Evolutionary conservation across 2,888 invertebrate genomes (phyloP).

Genomic region (Stenurella melanura): DNA sequence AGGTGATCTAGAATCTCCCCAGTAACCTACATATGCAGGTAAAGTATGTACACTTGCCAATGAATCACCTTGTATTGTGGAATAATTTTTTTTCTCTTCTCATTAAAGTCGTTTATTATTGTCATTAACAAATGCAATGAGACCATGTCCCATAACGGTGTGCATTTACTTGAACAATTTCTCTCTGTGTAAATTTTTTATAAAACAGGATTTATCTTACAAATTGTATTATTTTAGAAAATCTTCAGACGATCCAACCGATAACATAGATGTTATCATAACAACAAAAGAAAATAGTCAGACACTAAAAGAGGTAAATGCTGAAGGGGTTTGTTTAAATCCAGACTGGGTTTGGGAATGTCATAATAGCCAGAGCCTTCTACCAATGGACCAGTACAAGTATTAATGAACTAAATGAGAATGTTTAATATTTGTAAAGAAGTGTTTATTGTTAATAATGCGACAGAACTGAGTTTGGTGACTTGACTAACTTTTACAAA

Average conservation of each 20-base stretch:
- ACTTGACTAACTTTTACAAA: background rate
- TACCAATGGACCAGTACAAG: slow-evolving; percentile 59
- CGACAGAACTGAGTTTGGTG: background rate
- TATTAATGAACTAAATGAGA: slow-evolving; percentile 24
- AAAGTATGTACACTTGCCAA: no score
- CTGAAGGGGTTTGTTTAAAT: slow-evolving; percentile 70
- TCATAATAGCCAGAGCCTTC: slow-evolving; percentile 70
- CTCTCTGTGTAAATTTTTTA: slow-evolving; percentile 32
- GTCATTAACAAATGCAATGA: no score
- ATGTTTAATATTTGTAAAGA: no score
- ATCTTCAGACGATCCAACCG: slow-evolving; percentile 65
- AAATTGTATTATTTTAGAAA: slow-evolving; percentile 54
- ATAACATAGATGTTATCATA: slow-evolving; percentile 64
- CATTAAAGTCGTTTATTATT: no score
- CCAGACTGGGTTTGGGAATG: slow-evolving; percentile 80
- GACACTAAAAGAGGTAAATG: slow-evolving; percentile 60
- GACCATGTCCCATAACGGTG: no score
- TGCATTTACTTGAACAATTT: no score
- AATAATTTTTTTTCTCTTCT: no score
- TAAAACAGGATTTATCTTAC: background rate
- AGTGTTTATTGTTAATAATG: background rate
- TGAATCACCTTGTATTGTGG: no score
- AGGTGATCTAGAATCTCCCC: no score
- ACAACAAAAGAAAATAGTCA: slow-evolving; percentile 62
- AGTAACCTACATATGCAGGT: no score